Evolutionary conservation across 1,140 invertebrate species (phyloP).

Genomic region (Lanistes nyassanus): DNA sequence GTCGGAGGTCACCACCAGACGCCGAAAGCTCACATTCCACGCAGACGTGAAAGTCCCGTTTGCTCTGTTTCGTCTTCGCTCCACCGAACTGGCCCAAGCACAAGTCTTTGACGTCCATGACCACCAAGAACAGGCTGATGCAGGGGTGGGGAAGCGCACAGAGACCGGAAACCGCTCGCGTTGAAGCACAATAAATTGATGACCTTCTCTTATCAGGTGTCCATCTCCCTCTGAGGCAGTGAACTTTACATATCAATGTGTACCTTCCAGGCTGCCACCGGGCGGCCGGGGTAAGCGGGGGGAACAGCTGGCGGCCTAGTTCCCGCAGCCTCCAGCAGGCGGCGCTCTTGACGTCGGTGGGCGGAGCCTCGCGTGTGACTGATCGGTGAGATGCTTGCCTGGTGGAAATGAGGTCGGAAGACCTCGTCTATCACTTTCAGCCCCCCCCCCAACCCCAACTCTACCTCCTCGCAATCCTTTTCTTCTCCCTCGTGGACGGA

Average conservation of each 20-base stretch:
- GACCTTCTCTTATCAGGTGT: constrained; percentile 21
- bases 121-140: not conserved
- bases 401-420: not conserved
- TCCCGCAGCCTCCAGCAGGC: not conserved
- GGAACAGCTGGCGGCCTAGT: not conserved
- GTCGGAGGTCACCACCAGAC: not conserved
- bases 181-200: constrained; percentile 8
- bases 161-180: not conserved
- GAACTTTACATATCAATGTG: constrained; percentile 28
- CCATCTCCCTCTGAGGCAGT: constrained; percentile 16
- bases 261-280: not conserved
- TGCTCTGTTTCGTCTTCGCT: not conserved
- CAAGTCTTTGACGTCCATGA: not conserved
- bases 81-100: not conserved
- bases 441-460: too few relatives aligned
- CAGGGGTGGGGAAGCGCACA: not conserved
- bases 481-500: too few relatives aligned
- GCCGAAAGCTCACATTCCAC: not conserved
- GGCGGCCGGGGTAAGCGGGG: not conserved
- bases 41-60: too few relatives aligned
- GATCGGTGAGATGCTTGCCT: not conserved
- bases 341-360: not conserved
- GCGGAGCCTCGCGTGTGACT: not conserved
- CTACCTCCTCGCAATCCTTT: too few relatives aligned
- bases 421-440: too few relatives aligned